Base-by-base conservation (phyloP, 2,888 invertebrate genomes). In the Scelioninae gen. 1 region DNA sequence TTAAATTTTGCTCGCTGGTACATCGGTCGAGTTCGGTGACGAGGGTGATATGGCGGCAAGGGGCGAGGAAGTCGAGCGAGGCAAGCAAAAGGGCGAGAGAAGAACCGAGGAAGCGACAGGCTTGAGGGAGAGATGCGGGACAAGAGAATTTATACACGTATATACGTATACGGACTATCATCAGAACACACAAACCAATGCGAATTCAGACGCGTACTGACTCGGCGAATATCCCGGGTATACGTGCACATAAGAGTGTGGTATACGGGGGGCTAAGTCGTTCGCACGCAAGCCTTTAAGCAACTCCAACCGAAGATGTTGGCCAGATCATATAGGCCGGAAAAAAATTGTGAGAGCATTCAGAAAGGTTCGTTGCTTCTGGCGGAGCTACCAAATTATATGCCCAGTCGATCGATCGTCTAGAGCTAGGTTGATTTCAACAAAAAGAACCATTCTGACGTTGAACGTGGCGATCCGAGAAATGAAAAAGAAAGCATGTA, bases 211-310 rank as follows among this genome's bases (percentile, higher is more conserved):
- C 55, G 31, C 15, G 16, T 32, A 8, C 16, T 11, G 43, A 43
- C 43, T 10, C 8, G 15, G 45, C n/a, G 45, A n/a, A 62, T 11
- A n/a, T n/a, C n/a, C n/a, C n/a, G n/a, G n/a, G 29, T 29, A 11
- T 13, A 60, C 43, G 15, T 8, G 58, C 2, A 38, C 13, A 15
- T 45, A 31, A 4, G 45, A 45, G 45, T 9, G 51, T 31, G 51
- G n/a, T 53, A n/a, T n/a, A 53, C 51, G 51, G 9, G 31, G 51
- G n/a, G 49, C 72, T 49, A 51, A 60, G 60, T 72, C 62, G 62
- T 65, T 66, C 66, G 66, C 74, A 74, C 63, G 74, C 74, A 63
- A 74, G 63, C 74, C 55, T 74, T 74, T 74, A 74, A 74, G 60
- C 74, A 56, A 63, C 53, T 62, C 53, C 34, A 43, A 53, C 60